Base-by-base conservation (phyloP, 2,888 invertebrate genomes). In the Ennomos quercinarius region DNA sequence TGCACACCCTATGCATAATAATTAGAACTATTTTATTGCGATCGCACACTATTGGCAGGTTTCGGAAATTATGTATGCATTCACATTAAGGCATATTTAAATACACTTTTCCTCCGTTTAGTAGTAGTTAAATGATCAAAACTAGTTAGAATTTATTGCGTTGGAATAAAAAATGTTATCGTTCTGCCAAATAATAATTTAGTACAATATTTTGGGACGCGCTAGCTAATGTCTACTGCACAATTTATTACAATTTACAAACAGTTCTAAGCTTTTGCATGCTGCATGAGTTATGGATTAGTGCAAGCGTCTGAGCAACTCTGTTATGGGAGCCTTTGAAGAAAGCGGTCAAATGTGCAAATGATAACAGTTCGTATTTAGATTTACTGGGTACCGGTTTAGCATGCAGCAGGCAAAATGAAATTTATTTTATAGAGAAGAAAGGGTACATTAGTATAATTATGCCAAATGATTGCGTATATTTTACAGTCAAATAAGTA, bases 381-480 rank as follows among this genome's bases (percentile, higher is more conserved):
- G 64, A 70, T 68, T 68, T 60, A 67, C 69, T 76, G 74, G 77
- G 78, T 82, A 77, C 74, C 78, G 74, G 76, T 73, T 77, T 78
- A 83, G 82, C 92, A 92, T 92, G 91, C 92, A 91, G 92, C 91
- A 91, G 87, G 90, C 92, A 91, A 91, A 87, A 81, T 77, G 78
- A 74, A 63, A 68, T 62, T 72, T 66, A 62, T 63, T 68, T 59
- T 68, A 69, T 67, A 66, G 66, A 50, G 48, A 53, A 67, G 50
- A 57, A 45, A 35, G 42, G 1, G 13, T 49, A 57, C 46, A 60
- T 48, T 52, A 34, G 36, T 12, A 37, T 13, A 51, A 37, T 27
- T 17, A 37, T n/a, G 5, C 42, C 10, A 50, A 42, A 40, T 1
- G 11, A 34, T 35, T 34, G 11, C 6, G 10, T 17, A 27, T 40